Conservation (phyloP, 2,888 invertebrate species). For the Melikaiella ostensackeni region DNA sequence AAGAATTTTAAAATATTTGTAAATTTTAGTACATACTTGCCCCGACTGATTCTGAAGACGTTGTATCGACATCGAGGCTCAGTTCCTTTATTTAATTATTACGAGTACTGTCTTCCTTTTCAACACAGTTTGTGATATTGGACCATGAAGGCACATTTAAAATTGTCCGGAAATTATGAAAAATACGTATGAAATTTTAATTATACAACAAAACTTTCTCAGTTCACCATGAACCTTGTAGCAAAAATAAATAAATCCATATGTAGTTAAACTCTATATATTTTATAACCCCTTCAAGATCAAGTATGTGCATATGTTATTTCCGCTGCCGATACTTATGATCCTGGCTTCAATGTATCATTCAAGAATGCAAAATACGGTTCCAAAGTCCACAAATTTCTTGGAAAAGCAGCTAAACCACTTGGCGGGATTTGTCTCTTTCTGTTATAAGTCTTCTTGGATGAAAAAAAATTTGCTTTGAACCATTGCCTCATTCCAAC, state of each 20-base stretch:
- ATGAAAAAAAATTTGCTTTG: no score
- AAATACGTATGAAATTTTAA: not conserved
- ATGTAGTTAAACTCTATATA: not conserved
- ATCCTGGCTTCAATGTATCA: not conserved
- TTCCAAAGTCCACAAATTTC: no score
- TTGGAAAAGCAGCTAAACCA: no score
- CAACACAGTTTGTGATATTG: not conserved
- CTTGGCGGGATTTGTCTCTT: no score
- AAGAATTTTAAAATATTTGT: conserved; percentile 13
- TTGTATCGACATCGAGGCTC: not conserved
- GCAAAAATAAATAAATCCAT: not conserved
- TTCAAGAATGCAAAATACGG: no score
- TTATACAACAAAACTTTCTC: conserved; percentile 33
- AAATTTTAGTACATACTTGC: not conserved
- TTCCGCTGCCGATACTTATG: not conserved
- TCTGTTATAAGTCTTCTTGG: no score
- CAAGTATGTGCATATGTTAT: not conserved
- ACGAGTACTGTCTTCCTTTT: not conserved
- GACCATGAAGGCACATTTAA: not conserved
- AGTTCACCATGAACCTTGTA: conserved; percentile 50
- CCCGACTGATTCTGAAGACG: not conserved
- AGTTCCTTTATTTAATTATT: not conserved
- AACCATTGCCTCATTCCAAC: no score
- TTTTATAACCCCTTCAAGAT: not conserved
- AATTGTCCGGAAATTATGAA: not conserved